Percentiles rank a stretch among this genome's conserved stretches.
phyloP scores from a whole-genome alignment of 2,797 vertebrate species.

The Chloroceryle amazona region DNA sequence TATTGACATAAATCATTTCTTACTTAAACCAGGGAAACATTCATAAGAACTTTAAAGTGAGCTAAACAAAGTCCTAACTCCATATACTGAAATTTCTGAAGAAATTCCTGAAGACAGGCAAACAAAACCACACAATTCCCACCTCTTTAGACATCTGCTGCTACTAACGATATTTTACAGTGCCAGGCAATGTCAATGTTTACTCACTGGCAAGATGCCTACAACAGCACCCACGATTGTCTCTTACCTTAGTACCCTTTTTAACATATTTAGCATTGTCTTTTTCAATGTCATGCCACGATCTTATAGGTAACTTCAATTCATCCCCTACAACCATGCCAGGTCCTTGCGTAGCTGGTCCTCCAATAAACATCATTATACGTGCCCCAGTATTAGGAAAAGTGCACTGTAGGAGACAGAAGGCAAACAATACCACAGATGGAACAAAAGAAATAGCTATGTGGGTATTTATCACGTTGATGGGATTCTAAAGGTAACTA shows the following conservation, averaged over 20 bases:
- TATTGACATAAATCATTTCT: neutral
- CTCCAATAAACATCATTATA: constrained; percentile 96
- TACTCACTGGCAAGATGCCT: neutral
- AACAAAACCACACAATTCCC: neutral
- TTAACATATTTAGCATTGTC: constrained; percentile 98
- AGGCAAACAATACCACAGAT: neutral
- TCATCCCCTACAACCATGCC: constrained; percentile 98
- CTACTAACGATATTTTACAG: neutral
- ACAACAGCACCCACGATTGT: neutral
- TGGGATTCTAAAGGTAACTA: neutral
- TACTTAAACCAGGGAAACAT: neutral
- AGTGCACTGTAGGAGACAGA: constrained; percentile 86
- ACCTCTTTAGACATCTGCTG: neutral
- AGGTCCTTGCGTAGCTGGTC: constrained; percentile 94
- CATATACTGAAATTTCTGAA: neutral
- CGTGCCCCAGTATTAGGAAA: constrained; percentile 96
- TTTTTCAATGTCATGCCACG: constrained; percentile 98
- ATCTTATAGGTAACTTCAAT: constrained; percentile 93
- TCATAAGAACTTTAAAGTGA: neutral
- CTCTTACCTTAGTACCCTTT: constrained; percentile 92
- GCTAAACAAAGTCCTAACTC: neutral
- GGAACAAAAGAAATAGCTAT: neutral
- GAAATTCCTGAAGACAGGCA: neutral
- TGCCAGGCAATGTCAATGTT: neutral
- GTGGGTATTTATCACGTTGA: neutral